Evolutionary conservation across 2,797 vertebrate species (phyloP), one percentile per base, ranked within the genome.

Genomic region (Acanthis flammea): DNA sequence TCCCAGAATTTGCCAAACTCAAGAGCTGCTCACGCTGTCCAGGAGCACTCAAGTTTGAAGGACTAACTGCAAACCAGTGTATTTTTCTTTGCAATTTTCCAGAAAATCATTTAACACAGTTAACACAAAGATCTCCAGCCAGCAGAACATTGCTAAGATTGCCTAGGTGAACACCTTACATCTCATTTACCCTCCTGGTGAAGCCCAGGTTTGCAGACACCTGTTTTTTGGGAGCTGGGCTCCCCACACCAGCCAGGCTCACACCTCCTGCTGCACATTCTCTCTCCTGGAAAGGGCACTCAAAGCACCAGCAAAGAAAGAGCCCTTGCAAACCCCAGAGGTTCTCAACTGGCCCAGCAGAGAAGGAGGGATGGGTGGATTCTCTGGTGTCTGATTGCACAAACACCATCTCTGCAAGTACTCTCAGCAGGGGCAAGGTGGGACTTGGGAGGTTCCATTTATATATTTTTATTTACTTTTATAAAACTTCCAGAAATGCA

Each of bases 231-330:
- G 30, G 62, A 60, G 2, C 2, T 37, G 30, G 24, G 42, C 27
- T 30, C 39, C 44, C 10, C 6, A 51, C 11, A n/a, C 9, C 2
- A 2, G 6, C 45, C 25, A 60, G 58, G 47, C 60, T 83, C 47
- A 70, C 63, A 42, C 5, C 12, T 75, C 54, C 45, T 0, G 0
- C 45, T 30, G 30, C 41, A 51, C 25, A 18, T 14, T 1, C 0
- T 12, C 33, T 48, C 33, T 47, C 18, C 37, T 10, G 28, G 44
- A 79, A 85, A 31, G 44, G 28, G 19, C n/a, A 62, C 27, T 33
- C 28, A 25, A 24, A 70, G 17, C 31, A 86, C 3, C 63, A 57
- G n/a, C 28, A 39, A 23, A 37, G 23, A 47, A 58, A 68, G n/a
- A 68, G 19, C 28, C 24, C 30, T 53, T 51, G 33, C 33, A 75